These are phyloP conservation scores for Aegithalos caudatus DNA, from an alignment of 2,113 vertebrate species.

Conservation along the genomic window DNA sequence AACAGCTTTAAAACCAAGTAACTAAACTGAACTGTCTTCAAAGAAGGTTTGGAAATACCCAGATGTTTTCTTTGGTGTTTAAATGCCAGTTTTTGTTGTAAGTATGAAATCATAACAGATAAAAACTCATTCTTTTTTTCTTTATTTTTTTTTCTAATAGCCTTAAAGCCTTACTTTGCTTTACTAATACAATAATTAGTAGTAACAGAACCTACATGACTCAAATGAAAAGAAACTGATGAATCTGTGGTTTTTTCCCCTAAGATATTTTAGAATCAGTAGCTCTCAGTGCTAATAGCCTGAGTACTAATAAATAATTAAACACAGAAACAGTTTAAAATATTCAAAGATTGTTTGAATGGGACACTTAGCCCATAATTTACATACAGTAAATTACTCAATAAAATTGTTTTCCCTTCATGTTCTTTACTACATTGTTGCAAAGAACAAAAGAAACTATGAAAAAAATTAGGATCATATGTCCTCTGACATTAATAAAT, in stretches of 20 bases:
- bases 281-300: not conserved
- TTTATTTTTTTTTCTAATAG: not conserved
- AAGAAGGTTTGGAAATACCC: not conserved
- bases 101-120: not conserved
- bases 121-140: not conserved
- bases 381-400: not conserved
- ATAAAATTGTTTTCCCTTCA: not conserved
- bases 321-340: slow-evolving; percentile 18
- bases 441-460: not conserved
- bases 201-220: not conserved
- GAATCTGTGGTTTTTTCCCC: not conserved
- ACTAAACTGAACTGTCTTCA: not conserved
- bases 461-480: not conserved
- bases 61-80: not conserved
- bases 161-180: not conserved
- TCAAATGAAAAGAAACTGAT: not conserved
- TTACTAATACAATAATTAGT: not conserved
- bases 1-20: not conserved
- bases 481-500: not conserved
- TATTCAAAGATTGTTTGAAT: slow-evolving; percentile 1
- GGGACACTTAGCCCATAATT: not conserved
- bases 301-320: slow-evolving; percentile 5
- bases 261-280: not conserved
- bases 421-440: not conserved
- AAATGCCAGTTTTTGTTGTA: not conserved